These are phyloP conservation scores for Thera obeliscata DNA, from an alignment of 2,888 invertebrate genomes.

Conservation along the genomic window DNA sequence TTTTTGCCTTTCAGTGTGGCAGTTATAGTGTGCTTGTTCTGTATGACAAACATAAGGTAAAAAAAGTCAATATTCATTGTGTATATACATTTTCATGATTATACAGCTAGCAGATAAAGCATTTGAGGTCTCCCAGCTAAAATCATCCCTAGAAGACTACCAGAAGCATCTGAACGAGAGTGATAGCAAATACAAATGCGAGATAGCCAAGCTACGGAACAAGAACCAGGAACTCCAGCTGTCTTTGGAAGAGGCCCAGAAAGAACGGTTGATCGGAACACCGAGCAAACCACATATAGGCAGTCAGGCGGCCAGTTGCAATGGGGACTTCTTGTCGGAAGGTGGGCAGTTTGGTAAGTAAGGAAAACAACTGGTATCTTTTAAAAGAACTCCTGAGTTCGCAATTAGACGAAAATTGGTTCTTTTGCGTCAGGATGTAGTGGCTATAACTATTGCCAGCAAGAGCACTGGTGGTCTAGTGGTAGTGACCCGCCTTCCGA, in stretches of 20 bases:
- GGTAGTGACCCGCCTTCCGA: too few species aligned
- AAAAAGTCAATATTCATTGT: not conserved
- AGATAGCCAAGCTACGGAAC: conserved; percentile 84
- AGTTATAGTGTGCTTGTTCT: conserved; percentile 40
- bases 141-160: conserved; percentile 87
- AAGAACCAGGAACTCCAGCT: conserved; percentile 81
- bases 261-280: conserved; percentile 70
- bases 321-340: conserved; percentile 82
- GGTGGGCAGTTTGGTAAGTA: conserved; percentile 85
- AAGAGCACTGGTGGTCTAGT: too few species aligned
- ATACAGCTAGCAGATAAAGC: conserved; percentile 90
- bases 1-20: conserved; percentile 13
- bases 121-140: conserved; percentile 88
- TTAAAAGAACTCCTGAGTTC: too few species aligned
- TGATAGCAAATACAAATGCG: conserved; percentile 85
- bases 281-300: conserved; percentile 63
- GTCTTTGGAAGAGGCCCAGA: conserved; percentile 71
- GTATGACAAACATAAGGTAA: conserved; percentile 40
- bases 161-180: conserved; percentile 87
- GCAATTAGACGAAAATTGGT: too few species aligned
- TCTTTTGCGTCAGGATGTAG: too few species aligned
- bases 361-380: too few species aligned
- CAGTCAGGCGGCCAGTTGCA: conserved; percentile 78
- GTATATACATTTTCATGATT: not conserved
- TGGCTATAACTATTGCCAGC: too few species aligned